Base-by-base conservation (phyloP, 1,140 invertebrate species). In the Dendrolimus kikuchii region DNA sequence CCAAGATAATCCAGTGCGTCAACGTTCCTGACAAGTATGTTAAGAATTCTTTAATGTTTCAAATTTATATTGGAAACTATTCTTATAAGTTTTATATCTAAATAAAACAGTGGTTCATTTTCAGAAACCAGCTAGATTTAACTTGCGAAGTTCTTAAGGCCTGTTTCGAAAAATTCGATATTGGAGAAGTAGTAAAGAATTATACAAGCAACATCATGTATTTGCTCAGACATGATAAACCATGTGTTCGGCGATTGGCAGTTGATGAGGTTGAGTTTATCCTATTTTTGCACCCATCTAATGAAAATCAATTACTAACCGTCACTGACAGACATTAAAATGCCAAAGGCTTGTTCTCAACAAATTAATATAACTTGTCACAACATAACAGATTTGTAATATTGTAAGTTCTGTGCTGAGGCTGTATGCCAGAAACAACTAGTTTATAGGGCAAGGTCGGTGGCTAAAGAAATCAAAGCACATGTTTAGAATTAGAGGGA, bases 81-180 rank as follows among this genome's bases (percentile, higher is more conserved):
- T 46, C 40, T 40, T 51, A 36, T 43, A 43, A 47, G 23, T 5
- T 46, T 53, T 52, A n/a, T 51, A 45, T 41, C n/a, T 51, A 55
- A 53, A 37, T 49, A 9, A 46, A 38, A 23, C 36, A 40, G 5
- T 54, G 10, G 49, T 38, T 8, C 5, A 48, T 63, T 76, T 79
- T 37, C 56, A 90, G 89, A 50, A 70, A 86, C 60, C 84, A 90
- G 63, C 66, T 88, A 4, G 82, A 89, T 55, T 68, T 91, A 53
- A 86, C 90, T n/a, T 89, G 88, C 62, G 90, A 92, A 65, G 87
- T 92, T 7, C 62, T 92, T 7, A 78, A 88, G 42, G 62, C 88
- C 52, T 91, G 89, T 66, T 87, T 92, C 67, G 73, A 88, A 4
- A 89, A 89, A 57, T 81, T 92, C 61, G 64, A 76, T 38, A 51